Base-by-base conservation (phyloP, 2,797 vertebrate genomes). In the Lutjanus argentimaculatus region DNA sequence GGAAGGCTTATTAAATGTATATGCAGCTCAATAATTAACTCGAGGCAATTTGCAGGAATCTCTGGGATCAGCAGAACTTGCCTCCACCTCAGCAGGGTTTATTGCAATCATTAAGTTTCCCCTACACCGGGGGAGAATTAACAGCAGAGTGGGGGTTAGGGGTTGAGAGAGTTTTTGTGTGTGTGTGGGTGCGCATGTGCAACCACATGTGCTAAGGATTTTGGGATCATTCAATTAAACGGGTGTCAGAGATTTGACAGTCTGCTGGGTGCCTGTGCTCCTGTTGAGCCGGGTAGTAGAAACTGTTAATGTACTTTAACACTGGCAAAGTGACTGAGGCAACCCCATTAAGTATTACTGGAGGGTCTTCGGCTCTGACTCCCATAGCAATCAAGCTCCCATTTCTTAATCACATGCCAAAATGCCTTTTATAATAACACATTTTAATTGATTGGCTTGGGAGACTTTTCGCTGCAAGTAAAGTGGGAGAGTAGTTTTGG, bases 11-110 rank as follows among this genome's bases (percentile, higher is more conserved):
- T 95, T 95, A 95, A 94, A 96, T 85, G 94, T 93, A 93, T 92
- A 91, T 92, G 83, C 88, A 75, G 86, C 92, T 89, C 88, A 96
- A 95, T 96, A 96, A 96, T 96, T 95, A 96, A 95, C 94, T 95
- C 30, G 9, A 92, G 89, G 94, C 94, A 96, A 95, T 96, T 96
- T 96, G 77, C 90, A 74, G 85, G 90, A 95, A 96, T 95, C 92
- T 95, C 89, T 83, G 84, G 77, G 84, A 95, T 96, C 95, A 96
- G 95, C 95, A 95, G 87, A 95, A 95, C 89, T 91, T 92, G 91
- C 92, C 89, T 93, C 87, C 82, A 93, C 93, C 95, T 95, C 95
- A 92, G 94, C 94, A 91, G 92, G 85, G 91, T 92, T 93, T 95
- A 95, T 95, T 94, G 89, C 93, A 93, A 93, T 95, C 94, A 96